Evolutionary conservation across 1,140 invertebrate genomes (phyloP).

Genomic region (Cryptotermes secundus): DNA sequence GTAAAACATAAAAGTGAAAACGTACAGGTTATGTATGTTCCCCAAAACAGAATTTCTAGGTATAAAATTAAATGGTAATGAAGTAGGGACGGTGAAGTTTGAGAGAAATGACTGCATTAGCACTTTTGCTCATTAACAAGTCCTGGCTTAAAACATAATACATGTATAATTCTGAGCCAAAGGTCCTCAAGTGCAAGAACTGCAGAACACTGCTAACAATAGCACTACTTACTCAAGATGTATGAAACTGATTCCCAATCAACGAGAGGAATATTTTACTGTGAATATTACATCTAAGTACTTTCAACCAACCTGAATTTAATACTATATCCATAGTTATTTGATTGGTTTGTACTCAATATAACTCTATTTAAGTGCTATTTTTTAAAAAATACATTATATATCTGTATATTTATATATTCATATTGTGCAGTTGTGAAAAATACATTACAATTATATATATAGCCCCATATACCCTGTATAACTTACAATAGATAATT

Average conservation of each 20-base stretch:
- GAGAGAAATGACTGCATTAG: not conserved
- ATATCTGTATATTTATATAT: not conserved
- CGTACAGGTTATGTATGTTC: not conserved
- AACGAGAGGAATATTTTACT: not conserved
- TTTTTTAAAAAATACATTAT: slow-evolving; percentile 18
- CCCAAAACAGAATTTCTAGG: not conserved
- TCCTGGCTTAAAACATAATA: no score
- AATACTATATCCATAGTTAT: not conserved
- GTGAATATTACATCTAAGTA: not conserved
- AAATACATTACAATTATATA: slow-evolving; percentile 15
- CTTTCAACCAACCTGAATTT: not conserved
- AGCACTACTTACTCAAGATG: not conserved
- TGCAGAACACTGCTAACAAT: not conserved
- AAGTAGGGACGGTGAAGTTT: not conserved
- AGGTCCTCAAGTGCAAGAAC: not conserved
- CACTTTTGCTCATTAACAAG: no score
- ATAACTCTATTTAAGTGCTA: not conserved
- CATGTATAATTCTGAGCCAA: no score
- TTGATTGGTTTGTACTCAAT: not conserved
- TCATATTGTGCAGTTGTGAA: slow-evolving; percentile 16
- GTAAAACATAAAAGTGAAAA: not conserved
- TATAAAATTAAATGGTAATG: no score
- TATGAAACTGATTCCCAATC: not conserved
- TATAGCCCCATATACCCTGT: slow-evolving; percentile 10
- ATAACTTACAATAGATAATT: not conserved